These are phyloP conservation scores for Tholera decimalis DNA, from an alignment of 2,888 invertebrate genomes.

Conservation along the genomic window DNA sequence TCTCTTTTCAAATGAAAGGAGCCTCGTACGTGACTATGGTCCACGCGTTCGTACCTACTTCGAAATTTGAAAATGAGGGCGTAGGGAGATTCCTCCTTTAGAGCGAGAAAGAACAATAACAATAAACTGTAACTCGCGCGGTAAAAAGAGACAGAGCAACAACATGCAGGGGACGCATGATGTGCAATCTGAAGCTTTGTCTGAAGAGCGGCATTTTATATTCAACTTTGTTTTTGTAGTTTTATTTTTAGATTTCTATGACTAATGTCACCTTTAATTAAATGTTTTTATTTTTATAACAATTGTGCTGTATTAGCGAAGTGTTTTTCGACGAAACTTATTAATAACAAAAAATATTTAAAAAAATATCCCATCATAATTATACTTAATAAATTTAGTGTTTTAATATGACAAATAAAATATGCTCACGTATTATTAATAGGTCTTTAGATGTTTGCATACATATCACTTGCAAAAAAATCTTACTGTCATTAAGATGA, in stretches of 20 bases:
- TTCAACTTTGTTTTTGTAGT: constrained; percentile 20
- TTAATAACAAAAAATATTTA: too few species aligned
- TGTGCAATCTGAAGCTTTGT: constrained; percentile 44
- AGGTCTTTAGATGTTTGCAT: background rate
- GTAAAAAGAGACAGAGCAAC: constrained; percentile 66
- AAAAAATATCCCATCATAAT: too few species aligned
- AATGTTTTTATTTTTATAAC: constrained; percentile 9
- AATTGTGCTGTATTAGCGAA: background rate
- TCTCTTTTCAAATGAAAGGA: constrained; percentile 10
- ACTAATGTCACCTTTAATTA: background rate
- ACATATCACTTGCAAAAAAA: background rate
- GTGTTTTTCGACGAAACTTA: too few species aligned
- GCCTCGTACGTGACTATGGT: constrained; percentile 61
- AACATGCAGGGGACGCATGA: constrained; percentile 70
- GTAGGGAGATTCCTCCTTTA: constrained; percentile 38
- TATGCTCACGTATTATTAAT: background rate
- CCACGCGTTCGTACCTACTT: constrained; percentile 28
- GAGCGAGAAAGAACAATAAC: constrained; percentile 66
- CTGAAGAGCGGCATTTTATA: background rate
- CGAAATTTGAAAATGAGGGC: constrained; percentile 46
- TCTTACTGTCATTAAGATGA: background rate
- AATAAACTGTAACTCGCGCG: constrained; percentile 33
- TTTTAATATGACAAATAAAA: constrained; percentile 5
- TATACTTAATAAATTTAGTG: background rate
- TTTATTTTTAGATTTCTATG: constrained; percentile 22